Conservation (phyloP, 2,113 vertebrate species). For the Lates calcarifer region DNA sequence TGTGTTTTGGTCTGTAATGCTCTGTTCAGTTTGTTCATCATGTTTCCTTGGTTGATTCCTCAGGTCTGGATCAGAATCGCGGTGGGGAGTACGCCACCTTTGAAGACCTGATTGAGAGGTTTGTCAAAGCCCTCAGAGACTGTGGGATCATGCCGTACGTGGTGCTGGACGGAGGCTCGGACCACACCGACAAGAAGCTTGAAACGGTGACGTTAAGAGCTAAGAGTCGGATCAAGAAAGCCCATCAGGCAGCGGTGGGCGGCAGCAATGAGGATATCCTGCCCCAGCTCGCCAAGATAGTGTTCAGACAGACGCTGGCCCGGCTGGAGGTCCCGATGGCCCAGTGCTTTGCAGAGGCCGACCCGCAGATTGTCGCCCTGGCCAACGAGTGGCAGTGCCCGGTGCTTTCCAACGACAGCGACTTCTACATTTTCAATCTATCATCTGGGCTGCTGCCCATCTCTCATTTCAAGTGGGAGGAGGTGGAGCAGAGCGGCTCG, state of each 20-base stretch:
- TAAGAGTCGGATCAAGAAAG: constrained; percentile 74
- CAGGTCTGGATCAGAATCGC: constrained; percentile 80
- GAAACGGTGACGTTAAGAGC: constrained; percentile 74
- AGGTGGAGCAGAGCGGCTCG: neutral
- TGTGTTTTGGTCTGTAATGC: neutral
- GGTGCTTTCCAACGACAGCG: constrained; percentile 89
- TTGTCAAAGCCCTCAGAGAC: constrained; percentile 82
- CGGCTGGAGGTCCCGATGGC: constrained; percentile 84
- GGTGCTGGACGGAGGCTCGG: constrained; percentile 88
- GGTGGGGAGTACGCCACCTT: constrained; percentile 90
- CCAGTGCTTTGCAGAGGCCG: constrained; percentile 89
- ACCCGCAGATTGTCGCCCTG: constrained; percentile 87
- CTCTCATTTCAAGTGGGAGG: constrained; percentile 85
- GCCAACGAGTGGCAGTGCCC: constrained; percentile 90
- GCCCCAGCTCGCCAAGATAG: constrained; percentile 82
- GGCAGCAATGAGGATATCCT: constrained; percentile 40
- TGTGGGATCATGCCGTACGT: constrained; percentile 88
- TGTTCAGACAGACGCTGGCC: constrained; percentile 87
- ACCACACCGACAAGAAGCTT: constrained; percentile 84
- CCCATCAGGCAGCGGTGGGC: constrained; percentile 74
- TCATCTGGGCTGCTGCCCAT: constrained; percentile 85
- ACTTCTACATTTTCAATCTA: constrained; percentile 91
- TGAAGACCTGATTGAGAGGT: constrained; percentile 71
- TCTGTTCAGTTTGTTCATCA: too few species aligned
- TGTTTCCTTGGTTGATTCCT: neutral